Base-by-base conservation (phyloP, 2,797 vertebrate genomes). In the Trematomus bernacchii region DNA sequence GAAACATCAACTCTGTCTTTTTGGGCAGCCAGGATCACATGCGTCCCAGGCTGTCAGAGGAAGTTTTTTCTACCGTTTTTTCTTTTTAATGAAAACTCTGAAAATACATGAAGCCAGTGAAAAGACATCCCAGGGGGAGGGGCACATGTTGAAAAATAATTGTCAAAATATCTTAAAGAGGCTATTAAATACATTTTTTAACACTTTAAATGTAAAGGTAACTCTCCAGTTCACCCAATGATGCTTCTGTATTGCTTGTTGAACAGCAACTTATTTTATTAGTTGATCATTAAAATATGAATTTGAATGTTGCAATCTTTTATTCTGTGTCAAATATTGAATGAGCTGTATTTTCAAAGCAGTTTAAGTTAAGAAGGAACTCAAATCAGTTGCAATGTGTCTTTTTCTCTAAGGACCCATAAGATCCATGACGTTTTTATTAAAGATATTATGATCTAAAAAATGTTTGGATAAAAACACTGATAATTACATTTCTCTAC, bases 251-350 rank as follows among this genome's bases (percentile, higher is more conserved):
- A 50, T 43, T 44, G 58, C 46, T 50, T 18, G 33, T 13, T 60
- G 47, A 61, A 73, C 13, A 13, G 71, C 11, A 54, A 60, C 15
- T 43, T 76, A 55, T 79, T 82, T 71, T 66, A 65, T 72, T 72
- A 63, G 73, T 19, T 71, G 27, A 73, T 77, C 8, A 80, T 77
- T 66, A 71, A 82, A 82, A 61, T 65, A 46, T 65, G 27, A 0
- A 53, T 18, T 66, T 3, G 1, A 53, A 52, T 62, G 47, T 47
- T 66, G 12, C 13, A 75, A n/a, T 66, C 57, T n/a, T 16, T 63
- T 8, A 73, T 52, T 33, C 27, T 10, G 46, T 42, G 12, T 58
- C 13, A 27, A 44, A 9, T 44, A 33, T 30, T 21, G 9, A 71
- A 23, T 27, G 19, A 52, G 18, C 42, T 9, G 9, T 66, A 18